Evolutionary conservation across 2,888 invertebrate species (phyloP), one percentile per base, ranked within the genome.

Genomic region (Cerastis leucographa): DNA sequence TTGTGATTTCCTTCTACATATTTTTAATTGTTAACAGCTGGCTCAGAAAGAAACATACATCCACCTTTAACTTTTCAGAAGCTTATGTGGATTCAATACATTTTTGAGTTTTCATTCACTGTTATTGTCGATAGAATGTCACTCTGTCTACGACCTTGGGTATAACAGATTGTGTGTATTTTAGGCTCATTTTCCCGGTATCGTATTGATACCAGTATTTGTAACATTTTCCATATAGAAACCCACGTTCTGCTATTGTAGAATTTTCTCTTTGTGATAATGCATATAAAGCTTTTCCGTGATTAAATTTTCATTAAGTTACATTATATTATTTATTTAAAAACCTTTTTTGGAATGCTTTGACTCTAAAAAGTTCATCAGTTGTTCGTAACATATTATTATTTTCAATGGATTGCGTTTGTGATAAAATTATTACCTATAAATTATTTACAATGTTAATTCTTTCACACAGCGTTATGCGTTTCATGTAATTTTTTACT

Each of bases 291-390:
- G n/a, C 8, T 25, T 42, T 64, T 64, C 3, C 17, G 17, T 42
- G 17, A 64, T 42, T 64, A 42, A 64, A 42, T 22, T 42, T 14
- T 64, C 9, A 64, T 25, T 25, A 8, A n/a, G n/a, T n/a, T n/a
- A 44, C 42, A 25, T 8, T 2, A 8, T 42, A 64, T n/a, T 42
- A 64, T 64, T 64, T 64, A 64, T 42, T 64, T n/a, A 17, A 42
- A 64, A 64, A 42, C n/a, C n/a, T 8, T 17, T n/a, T n/a, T 42
- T 64, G 64, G 64, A 64, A 64, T 4, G n/a, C 64, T 64, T 64
- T 64, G 64, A n/a, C 64, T 64, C n/a, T 42, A 17, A 64, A 42
- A 42, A 42, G 42, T 19, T 35, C n/a, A 42, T 42, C 42, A 8
- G 6, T 25, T 64, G 64, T 25, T 25, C 1, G n/a, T 22, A 8